These are phyloP conservation scores for Celastrina argiolus DNA, from an alignment of 2,888 invertebrate species.

Conservation along the genomic window DNA sequence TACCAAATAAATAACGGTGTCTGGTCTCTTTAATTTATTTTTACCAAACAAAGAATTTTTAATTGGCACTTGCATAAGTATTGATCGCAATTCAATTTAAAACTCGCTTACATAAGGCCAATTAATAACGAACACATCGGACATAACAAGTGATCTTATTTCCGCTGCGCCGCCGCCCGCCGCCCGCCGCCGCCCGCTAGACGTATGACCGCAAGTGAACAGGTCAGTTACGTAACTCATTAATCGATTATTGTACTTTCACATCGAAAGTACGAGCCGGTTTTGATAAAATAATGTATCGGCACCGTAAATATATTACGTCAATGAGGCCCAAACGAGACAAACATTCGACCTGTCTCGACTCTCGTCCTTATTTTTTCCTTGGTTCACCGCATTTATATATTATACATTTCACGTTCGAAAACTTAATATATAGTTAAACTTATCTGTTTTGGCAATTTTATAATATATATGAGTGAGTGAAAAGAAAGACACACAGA, in stretches of 20 bases:
- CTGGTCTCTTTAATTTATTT: neutral
- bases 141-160: conserved; percentile 11
- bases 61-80: conserved; percentile 3
- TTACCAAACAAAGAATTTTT: neutral
- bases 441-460: too few species aligned
- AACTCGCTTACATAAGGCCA: neutral
- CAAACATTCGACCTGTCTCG: neutral
- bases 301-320: neutral
- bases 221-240: conserved; percentile 35
- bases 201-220: conserved; percentile 5
- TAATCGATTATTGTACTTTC: conserved; percentile 51
- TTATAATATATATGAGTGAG: too few species aligned
- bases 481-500: too few species aligned
- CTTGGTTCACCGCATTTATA: too few species aligned
- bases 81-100: neutral
- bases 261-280: conserved; percentile 45
- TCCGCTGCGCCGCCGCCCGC: conserved; percentile 8
- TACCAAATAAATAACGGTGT: neutral
- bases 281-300: conserved; percentile 20
- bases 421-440: too few species aligned
- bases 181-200: too few species aligned
- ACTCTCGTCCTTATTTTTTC: neutral
- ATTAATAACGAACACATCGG: neutral
- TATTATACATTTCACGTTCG: too few species aligned
- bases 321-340: neutral